Evolutionary conservation across 1,140 invertebrate species (phyloP).

Genomic region (Antheraea mylitta): DNA sequence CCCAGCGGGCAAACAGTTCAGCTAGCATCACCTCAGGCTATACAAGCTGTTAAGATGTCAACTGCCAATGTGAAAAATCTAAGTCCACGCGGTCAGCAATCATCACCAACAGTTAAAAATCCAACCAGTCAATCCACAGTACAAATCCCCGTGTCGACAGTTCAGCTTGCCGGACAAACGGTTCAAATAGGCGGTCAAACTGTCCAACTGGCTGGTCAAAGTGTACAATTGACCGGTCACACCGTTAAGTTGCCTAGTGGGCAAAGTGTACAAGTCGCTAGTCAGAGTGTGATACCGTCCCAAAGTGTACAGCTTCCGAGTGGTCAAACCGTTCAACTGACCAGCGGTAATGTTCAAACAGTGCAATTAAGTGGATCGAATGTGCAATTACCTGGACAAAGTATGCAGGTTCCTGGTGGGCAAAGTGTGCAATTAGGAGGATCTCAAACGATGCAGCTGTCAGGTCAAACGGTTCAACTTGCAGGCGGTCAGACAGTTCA

Average conservation of each 20-base stretch:
- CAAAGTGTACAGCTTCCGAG: slow-evolving; percentile 61
- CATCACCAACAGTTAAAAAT: slow-evolving; percentile 39
- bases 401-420: slow-evolving; percentile 53
- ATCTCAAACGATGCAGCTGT: slow-evolving; percentile 49
- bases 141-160: slow-evolving; percentile 60
- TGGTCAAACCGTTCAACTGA: slow-evolving; percentile 62
- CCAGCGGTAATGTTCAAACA: slow-evolving; percentile 53
- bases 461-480: slow-evolving; percentile 61
- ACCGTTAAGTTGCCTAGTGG: slow-evolving; percentile 66
- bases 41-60: slow-evolving; percentile 43
- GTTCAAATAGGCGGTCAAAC: slow-evolving; percentile 63
- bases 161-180: slow-evolving; percentile 60
- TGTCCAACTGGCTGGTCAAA: slow-evolving; percentile 58
- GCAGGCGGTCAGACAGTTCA: slow-evolving; percentile 57
- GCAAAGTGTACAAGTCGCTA: slow-evolving; percentile 68
- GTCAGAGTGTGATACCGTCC: slow-evolving; percentile 53
- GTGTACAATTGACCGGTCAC: slow-evolving; percentile 62
- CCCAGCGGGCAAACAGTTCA: slow-evolving; percentile 66
- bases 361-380: slow-evolving; percentile 51
- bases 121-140: slow-evolving; percentile 34
- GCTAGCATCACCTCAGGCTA: slow-evolving; percentile 44
- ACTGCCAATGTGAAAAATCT: slow-evolving; percentile 37
- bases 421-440: slow-evolving; percentile 53
- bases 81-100: slow-evolving; percentile 31
- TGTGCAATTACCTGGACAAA: slow-evolving; percentile 49